phyloP scores from a whole-genome alignment of 2,888 invertebrate genomes.

The Drosophila mettleri region DNA sequence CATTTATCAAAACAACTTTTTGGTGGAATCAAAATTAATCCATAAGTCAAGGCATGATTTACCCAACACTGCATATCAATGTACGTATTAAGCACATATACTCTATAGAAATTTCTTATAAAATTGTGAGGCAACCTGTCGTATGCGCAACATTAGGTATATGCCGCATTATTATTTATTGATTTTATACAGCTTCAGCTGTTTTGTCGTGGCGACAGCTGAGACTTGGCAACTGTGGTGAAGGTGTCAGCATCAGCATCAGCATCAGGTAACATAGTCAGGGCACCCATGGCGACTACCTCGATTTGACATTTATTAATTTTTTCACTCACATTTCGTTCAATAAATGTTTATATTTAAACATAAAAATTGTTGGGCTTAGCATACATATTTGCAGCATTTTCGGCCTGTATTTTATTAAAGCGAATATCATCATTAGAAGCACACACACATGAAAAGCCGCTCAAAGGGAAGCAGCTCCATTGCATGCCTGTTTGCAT shows the following conservation, averaged over 20 bases:
- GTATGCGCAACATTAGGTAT: slow-evolving; percentile 55
- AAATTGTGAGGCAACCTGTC: slow-evolving; percentile 1
- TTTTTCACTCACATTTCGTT: slow-evolving; percentile 23
- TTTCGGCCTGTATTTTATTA: slow-evolving; percentile 23
- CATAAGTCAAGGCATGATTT: neutral
- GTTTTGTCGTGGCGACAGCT: slow-evolving; percentile 4
- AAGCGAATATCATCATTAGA: slow-evolving; percentile 72
- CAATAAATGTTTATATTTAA: neutral
- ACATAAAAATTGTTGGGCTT: neutral
- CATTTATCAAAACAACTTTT: slow-evolving; percentile 64
- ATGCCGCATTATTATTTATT: slow-evolving; percentile 35
- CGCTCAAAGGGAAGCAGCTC: slow-evolving; percentile 71
- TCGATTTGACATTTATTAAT: slow-evolving; percentile 70
- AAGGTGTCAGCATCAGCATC: slow-evolving; percentile 27
- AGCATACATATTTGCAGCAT: slow-evolving; percentile 28
- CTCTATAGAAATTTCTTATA: neutral
- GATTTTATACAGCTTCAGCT: slow-evolving; percentile 32
- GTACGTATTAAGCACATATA: neutral
- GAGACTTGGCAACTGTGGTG: slow-evolving; percentile 30
- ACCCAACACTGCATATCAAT: neutral
- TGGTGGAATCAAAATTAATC: slow-evolving; percentile 15
- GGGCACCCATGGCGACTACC: slow-evolving; percentile 20
- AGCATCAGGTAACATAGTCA: slow-evolving; percentile 46
- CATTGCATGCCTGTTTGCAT: slow-evolving; percentile 77
- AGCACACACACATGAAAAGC: slow-evolving; percentile 47